Evolutionary conservation across 2,113 vertebrate genomes (phyloP).

Genomic region (Mus spicilegus): DNA sequence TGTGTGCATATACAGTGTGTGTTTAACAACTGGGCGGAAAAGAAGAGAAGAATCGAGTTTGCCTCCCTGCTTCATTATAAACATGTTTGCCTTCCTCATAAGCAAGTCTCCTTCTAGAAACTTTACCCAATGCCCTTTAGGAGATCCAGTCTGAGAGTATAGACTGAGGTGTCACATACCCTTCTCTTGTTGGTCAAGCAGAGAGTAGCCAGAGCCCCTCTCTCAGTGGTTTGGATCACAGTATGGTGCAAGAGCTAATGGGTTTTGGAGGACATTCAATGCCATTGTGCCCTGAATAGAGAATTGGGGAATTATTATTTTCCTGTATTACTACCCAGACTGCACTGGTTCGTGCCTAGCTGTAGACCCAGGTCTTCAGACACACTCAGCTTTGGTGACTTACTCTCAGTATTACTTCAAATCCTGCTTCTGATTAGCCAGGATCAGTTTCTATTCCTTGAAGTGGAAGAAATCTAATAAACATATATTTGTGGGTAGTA

Average conservation of each 20-base stretch:
- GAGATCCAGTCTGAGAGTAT: neutral
- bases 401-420: neutral
- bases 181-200: neutral
- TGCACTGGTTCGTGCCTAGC: neutral
- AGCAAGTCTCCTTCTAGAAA: neutral
- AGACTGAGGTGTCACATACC: neutral
- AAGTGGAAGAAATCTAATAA: neutral
- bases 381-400: neutral
- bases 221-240: neutral
- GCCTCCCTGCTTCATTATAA: neutral
- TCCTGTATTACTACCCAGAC: fast-evolving
- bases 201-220: neutral
- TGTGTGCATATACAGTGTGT: no score
- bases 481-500: neutral
- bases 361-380: neutral
- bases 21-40: neutral
- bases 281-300: neutral
- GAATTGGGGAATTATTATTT: neutral
- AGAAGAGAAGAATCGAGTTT: neutral
- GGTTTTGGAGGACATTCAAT: neutral
- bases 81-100: neutral
- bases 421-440: neutral
- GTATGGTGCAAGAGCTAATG: neutral
- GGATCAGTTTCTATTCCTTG: neutral
- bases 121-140: neutral